Conservation (phyloP, 2,113 vertebrate species). For the Lichenostomus cassidix region DNA sequence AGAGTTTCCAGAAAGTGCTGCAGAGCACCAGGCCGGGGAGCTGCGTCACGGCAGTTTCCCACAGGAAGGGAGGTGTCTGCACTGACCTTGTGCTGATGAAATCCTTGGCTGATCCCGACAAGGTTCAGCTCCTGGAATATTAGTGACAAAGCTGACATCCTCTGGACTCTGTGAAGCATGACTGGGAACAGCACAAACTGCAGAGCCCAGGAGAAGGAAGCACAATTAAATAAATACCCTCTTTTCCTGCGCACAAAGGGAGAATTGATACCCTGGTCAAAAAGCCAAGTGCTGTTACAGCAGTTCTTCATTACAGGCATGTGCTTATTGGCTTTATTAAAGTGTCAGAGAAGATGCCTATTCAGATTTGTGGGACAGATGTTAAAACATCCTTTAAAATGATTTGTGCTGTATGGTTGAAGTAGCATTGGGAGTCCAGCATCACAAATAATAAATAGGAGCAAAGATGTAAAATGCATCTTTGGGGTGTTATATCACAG, state of each 20-base stretch:
- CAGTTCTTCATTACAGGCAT: background rate
- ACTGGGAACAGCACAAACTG: background rate
- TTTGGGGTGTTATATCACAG: background rate
- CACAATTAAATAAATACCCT: background rate
- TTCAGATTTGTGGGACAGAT: background rate
- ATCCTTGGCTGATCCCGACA: constrained; percentile 38
- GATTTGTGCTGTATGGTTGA: background rate
- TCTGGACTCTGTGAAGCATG: background rate
- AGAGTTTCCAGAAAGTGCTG: background rate
- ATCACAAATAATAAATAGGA: background rate
- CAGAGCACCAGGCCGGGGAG: background rate
- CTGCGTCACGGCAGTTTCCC: background rate
- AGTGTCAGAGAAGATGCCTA: background rate
- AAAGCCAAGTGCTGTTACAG: constrained; percentile 42
- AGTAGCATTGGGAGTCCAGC: background rate
- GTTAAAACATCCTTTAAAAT: background rate
- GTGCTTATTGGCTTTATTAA: constrained; percentile 3
- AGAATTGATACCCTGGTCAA: background rate
- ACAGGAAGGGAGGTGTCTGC: constrained; percentile 35
- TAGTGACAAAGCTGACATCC: constrained; percentile 42
- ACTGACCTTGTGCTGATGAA: constrained; percentile 56
- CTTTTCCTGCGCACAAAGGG: background rate
- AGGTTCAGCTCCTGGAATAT: constrained; percentile 16
- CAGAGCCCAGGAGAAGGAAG: background rate
- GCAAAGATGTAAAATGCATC: background rate